Base-by-base conservation (phyloP, 2,113 vertebrate genomes). In the Rhagologus leucostigma region DNA sequence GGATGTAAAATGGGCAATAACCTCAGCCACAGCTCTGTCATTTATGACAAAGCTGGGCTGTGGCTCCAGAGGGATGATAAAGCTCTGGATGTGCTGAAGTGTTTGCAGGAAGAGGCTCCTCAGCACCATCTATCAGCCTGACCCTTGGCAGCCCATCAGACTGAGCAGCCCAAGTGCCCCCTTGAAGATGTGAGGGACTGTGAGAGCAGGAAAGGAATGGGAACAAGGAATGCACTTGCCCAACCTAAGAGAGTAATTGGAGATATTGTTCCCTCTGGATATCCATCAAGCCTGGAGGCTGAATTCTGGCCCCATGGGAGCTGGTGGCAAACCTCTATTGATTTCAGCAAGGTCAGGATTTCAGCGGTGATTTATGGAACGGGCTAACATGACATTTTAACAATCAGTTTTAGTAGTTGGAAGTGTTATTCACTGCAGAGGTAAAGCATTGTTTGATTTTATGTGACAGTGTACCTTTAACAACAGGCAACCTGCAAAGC, bases 391-490 rank as follows among this genome's bases (percentile, higher is more conserved):
- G 93, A 95, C 94, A 60, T 91, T 96, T 96, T 97, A 97, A 97
- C 96, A 96, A 95, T 96, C 93, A 76, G 62, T 76, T 97, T 97
- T 96, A 97, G 96, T 87, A 78, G 94, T 1, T 94, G 93, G 77
- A 94, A 96, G 93, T 96, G 96, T 95, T 97, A 89, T 91, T 96
- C 96, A 96, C 55, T 94, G 94, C 94, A 87, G 91, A 97, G 93
- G 91, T 82, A 93, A 89, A 92, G 89, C 87, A 96, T 96, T 97
- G 95, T 96, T 96, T 84, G 94, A 53, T 97, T 97, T 97, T 96
- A 97, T 96, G 89, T 96, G 96, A 93, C 95, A 95, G 91, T 89
- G 87, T 69, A 96, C 91, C 89, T 96, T 93, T 96, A 97, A 95
- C 90, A 79, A 82, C 80, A 92, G 94, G 91, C 91, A 94, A 94